Conservation (phyloP, 2,797 vertebrate species). For the Cryptoblepharus egeriae region DNA sequence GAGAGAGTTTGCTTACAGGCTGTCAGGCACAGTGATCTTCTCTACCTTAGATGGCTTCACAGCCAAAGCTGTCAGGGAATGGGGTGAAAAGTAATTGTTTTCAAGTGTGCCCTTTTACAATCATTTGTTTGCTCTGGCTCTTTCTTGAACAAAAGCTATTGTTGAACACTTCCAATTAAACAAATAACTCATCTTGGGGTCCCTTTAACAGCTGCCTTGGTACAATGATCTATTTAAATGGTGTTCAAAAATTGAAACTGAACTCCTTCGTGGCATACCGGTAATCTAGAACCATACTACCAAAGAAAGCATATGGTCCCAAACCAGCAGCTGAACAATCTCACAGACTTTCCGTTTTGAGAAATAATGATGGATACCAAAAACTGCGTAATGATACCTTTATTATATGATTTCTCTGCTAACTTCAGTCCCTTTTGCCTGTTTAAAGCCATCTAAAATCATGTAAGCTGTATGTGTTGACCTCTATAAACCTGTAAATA, state of each 20-base stretch:
- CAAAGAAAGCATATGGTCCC: conserved; percentile 75
- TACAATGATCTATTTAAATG: conserved; percentile 84
- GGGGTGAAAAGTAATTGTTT: conserved; percentile 87
- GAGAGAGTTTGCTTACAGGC: conserved; percentile 61
- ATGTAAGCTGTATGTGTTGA: conserved; percentile 16
- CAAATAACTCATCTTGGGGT: conserved; percentile 85
- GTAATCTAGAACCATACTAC: conserved; percentile 77
- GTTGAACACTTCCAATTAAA: conserved; percentile 86
- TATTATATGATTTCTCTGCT: conserved; percentile 44
- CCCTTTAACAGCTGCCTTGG: conserved; percentile 86
- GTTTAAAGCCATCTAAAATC: conserved; percentile 57
- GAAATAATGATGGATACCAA: conserved; percentile 69
- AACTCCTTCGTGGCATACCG: conserved; percentile 84
- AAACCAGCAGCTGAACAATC: conserved; percentile 75
- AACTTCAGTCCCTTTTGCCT: conserved; percentile 30
- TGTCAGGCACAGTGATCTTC: conserved; percentile 61
- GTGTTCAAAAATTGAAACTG: conserved; percentile 84
- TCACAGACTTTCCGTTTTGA: conserved; percentile 74
- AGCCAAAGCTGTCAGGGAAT: conserved; percentile 83
- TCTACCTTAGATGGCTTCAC: conserved; percentile 82
- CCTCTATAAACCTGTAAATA: conserved; percentile 20
- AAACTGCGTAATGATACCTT: conserved; percentile 56
- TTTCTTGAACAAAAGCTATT: conserved; percentile 86
- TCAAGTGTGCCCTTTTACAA: conserved; percentile 87
- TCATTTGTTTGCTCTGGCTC: conserved; percentile 88